Evolutionary conservation across 2,888 invertebrate genomes (phyloP), one percentile per base, ranked within the genome.

Genomic region (Tromatobia lineatoria): DNA sequence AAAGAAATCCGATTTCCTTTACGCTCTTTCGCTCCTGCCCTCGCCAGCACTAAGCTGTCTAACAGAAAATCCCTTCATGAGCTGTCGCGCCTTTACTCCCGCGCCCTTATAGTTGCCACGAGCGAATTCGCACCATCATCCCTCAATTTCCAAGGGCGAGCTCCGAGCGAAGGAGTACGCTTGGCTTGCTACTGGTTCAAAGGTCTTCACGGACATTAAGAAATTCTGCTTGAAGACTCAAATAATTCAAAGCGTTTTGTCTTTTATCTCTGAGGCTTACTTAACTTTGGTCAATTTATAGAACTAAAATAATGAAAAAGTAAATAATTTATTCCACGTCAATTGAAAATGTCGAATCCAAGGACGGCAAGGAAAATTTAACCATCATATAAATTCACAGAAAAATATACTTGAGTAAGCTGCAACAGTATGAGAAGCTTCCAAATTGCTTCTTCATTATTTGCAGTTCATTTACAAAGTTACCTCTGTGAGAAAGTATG

Each of bases 1-100:
- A 69, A 69, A 69, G 50, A 69, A 69, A 69, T 69, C 69, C 69
- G 69, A 69, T 69, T 69, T 69, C 20, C 69, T 69, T 52, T 23
- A n/a, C 52, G 69, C 69, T 20, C 69, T 69, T 69, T 69, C 69
- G 69, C 47, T 69, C 69, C 29, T 47, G 69, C 69, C 18, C 69
- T 52, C 47, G 69, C 34, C n/a, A 29, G 18, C 50, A 2, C 15
- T 45, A 52, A 69, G 50, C 69, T n/a, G 25, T 69, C 50, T 47
- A 29, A 50, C 69, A 20, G n/a, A 23, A 29, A 50, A 45, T 67
- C 69, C 69, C 69, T n/a, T 69, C 50, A 47, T 50, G 50, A 45
- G 50, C 50, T 52, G 42, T 29, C 67, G 47, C 67, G 52, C 20
- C 69, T 69, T 64, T 64, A 38, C 69, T 69, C 34, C 18, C 50